A percentile compares a stretch with the other conserved stretches of the same genome.
Evolutionary conservation across 2,888 invertebrate genomes (phyloP).

Genomic region (Rhagium mordax): DNA sequence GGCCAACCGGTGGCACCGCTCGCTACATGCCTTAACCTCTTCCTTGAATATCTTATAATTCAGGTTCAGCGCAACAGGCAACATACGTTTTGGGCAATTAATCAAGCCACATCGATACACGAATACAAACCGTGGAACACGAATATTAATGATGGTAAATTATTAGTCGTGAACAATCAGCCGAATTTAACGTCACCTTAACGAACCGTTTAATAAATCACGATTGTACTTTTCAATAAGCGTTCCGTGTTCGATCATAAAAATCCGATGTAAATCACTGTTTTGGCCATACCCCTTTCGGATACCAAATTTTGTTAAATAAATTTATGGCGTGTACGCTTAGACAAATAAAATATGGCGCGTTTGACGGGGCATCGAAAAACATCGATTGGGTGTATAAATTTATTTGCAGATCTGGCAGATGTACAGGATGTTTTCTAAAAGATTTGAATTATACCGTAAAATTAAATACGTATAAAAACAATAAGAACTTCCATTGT

Average conservation of each 20-base stretch:
- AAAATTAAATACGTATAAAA: no score
- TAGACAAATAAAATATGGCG: neutral
- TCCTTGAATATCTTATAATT: no score
- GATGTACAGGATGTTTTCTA: no score
- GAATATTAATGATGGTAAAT: constrained; percentile 51
- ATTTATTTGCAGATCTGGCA: no score
- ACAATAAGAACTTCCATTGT: no score
- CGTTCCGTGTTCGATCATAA: constrained; percentile 8
- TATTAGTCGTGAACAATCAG: constrained; percentile 40
- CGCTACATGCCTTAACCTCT: no score
- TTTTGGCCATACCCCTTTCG: neutral
- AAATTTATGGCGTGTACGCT: constrained; percentile 10
- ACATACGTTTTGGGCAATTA: neutral
- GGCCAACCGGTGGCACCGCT: no score
- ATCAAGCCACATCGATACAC: constrained; percentile 1
- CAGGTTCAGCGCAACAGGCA: neutral
- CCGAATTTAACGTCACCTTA: constrained; percentile 45
- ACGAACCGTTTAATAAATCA: constrained; percentile 50
- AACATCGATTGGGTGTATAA: neutral
- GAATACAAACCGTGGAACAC: constrained; percentile 37
- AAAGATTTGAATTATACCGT: no score
- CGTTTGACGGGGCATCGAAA: neutral
- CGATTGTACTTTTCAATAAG: constrained; percentile 19
- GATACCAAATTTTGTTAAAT: neutral
- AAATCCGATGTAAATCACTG: constrained; percentile 17